Evolutionary conservation across 2,113 vertebrate genomes (phyloP).

Genomic region (Calidris pygmaea): DNA sequence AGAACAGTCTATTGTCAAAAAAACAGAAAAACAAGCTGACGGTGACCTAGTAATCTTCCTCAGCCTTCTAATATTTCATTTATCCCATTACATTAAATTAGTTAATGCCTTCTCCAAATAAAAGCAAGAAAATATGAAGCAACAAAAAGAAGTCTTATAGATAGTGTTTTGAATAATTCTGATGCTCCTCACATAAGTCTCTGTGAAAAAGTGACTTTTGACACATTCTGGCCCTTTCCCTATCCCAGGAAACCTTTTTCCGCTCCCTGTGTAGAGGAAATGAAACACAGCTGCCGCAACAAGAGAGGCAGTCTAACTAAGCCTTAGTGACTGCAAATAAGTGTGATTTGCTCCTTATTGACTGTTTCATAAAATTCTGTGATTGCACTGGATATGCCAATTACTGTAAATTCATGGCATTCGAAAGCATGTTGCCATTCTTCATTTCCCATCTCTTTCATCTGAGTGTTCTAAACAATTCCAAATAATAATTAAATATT

Average conservation of each 20-base stretch:
- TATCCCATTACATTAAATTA: background rate
- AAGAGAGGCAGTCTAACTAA: background rate
- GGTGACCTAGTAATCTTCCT: background rate
- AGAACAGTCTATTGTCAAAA: background rate
- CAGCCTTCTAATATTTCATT: background rate
- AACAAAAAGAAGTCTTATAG: background rate
- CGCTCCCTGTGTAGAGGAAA: background rate
- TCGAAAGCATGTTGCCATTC: background rate
- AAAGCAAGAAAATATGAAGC: background rate
- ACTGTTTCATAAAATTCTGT: background rate
- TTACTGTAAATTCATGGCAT: constrained; percentile 39
- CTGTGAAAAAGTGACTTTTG: background rate
- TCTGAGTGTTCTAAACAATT: background rate
- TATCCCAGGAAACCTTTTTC: background rate
- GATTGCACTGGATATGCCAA: constrained; percentile 25
- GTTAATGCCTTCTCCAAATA: background rate
- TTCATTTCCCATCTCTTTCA: background rate
- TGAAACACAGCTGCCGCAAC: constrained; percentile 8
- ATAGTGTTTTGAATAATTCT: background rate
- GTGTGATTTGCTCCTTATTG: background rate
- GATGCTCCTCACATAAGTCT: background rate
- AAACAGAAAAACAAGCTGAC: background rate
- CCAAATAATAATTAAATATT: constrained; percentile 53
- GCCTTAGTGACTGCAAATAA: background rate
- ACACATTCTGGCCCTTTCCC: background rate